These are phyloP conservation scores for Mungos mungo DNA, from an alignment of 2,113 vertebrate genomes.

Conservation along the genomic window DNA sequence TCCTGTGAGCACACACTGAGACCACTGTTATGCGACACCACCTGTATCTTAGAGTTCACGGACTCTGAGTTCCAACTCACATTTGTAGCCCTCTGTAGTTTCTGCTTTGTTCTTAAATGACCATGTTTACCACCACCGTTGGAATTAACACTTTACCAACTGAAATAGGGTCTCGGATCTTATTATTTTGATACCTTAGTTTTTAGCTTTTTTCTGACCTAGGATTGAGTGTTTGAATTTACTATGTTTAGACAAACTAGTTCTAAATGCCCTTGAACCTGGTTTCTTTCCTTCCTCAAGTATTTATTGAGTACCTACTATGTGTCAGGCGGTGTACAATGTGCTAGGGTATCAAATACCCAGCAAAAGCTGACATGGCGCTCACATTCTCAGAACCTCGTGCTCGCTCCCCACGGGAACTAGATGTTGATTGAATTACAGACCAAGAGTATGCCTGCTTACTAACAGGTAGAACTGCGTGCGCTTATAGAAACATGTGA, in stretches of 20 bases:
- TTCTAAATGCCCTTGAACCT: background rate
- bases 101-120: background rate
- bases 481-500: background rate
- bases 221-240: background rate
- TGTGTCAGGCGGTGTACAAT: background rate
- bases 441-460: background rate
- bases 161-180: background rate
- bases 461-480: background rate
- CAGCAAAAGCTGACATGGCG: background rate
- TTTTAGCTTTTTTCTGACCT: slow-evolving; percentile 8
- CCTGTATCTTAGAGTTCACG: background rate
- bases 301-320: background rate
- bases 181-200: background rate
- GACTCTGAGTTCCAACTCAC: background rate
- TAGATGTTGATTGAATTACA: background rate
- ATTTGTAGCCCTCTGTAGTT: background rate
- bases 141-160: background rate
- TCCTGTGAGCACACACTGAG: background rate
- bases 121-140: background rate
- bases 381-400: background rate
- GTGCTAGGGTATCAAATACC: background rate
- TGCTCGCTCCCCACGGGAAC: background rate
- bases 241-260: background rate
- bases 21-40: background rate
- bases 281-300: background rate